phyloP scores from a whole-genome alignment of 1,140 invertebrate species.

The Meloidogyne floridensis region DNA sequence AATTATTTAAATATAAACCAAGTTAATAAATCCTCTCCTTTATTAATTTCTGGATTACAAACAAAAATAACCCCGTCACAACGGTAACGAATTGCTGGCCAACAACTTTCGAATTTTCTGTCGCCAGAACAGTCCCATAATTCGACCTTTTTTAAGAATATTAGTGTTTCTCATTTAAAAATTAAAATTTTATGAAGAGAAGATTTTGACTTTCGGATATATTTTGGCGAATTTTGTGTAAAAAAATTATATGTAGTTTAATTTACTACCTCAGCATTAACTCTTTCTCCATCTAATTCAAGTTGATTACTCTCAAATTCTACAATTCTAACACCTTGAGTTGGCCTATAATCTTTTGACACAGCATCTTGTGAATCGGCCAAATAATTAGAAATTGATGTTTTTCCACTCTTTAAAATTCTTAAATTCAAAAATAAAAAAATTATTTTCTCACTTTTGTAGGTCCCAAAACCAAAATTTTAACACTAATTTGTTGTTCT shows the following conservation, averaged over 20 bases:
- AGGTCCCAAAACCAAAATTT: conserved; percentile 54
- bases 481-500: conserved; percentile 40
- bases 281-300: conserved; percentile 68
- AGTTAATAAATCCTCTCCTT: conserved; percentile 74
- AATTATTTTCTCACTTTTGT: conserved; percentile 27
- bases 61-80: conserved; percentile 77
- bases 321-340: conserved; percentile 73
- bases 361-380: conserved; percentile 73
- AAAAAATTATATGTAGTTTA: too few species aligned
- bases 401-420: conserved; percentile 73
- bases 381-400: conserved; percentile 73
- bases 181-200: too few species aligned
- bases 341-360: conserved; percentile 72
- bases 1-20: conserved; percentile 67
- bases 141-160: conserved; percentile 68
- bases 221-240: too few species aligned
- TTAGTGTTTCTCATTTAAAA: too few species aligned
- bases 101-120: conserved; percentile 73
- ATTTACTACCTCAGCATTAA: conserved; percentile 68
- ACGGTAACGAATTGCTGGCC: conserved; percentile 76
- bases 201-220: too few species aligned
- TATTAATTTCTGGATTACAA: conserved; percentile 72
- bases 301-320: conserved; percentile 74
- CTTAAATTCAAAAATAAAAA: conserved; percentile 9
- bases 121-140: conserved; percentile 78